Evolutionary conservation across 2,113 vertebrate species (phyloP).

Genomic region (Eubucco bourcierii): DNA sequence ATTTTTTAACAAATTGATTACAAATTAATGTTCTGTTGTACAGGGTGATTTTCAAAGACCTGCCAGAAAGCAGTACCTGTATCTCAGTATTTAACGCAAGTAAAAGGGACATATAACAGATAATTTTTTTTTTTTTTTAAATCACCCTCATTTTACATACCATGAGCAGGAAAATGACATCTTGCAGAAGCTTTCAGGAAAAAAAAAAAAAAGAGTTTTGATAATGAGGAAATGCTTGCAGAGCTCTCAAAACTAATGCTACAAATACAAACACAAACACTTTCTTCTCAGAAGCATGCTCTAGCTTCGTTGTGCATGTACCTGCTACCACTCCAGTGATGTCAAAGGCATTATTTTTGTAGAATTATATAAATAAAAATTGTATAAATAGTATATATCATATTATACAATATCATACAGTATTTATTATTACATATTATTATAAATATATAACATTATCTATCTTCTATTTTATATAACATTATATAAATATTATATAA

Average conservation of each 20-base stretch:
- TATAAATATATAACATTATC: too few relatives aligned
- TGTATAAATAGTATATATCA: too few relatives aligned
- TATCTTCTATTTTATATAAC: too few relatives aligned
- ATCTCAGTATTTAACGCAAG: neutral
- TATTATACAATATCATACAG: too few relatives aligned
- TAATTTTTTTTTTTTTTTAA: too few relatives aligned
- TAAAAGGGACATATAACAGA: neutral
- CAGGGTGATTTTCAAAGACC: neutral
- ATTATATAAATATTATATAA: too few relatives aligned
- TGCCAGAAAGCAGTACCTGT: neutral
- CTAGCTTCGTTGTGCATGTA: neutral
- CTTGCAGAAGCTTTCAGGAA: neutral
- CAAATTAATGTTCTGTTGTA: neutral
- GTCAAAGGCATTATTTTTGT: neutral
- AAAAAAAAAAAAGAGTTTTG: neutral
- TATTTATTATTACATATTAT: too few relatives aligned
- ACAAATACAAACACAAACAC: neutral
- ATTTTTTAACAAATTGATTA: neutral
- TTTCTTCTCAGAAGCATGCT: neutral
- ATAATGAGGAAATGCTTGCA: neutral
- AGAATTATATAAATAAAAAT: neutral
- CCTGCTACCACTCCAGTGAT: neutral
- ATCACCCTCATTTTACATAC: neutral
- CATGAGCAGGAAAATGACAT: neutral
- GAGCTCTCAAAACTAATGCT: neutral